Base-by-base conservation (phyloP, 2,113 vertebrate species). In the Garra rufa region DNA sequence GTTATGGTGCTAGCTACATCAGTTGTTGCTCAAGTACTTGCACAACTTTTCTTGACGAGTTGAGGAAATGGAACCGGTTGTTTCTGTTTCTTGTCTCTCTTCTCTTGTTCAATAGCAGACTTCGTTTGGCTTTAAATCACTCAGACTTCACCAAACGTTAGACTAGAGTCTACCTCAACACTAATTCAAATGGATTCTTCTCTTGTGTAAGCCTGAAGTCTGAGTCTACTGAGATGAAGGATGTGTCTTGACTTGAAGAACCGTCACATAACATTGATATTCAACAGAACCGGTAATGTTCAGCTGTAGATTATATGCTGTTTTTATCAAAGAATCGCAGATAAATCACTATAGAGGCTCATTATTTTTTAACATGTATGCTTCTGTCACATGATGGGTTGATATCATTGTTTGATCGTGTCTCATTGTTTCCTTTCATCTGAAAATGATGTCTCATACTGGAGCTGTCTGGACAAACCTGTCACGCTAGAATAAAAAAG, bases 391-490 rank as follows among this genome's bases (percentile, higher is more conserved):
- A 73, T 41, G 75, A 43, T 59, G 21, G 13, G n/a, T 41, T 59
- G 75, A 59, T 28, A 34, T 34, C 7, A 24, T 77, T 26, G 13
- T 46, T 55, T 41, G 50, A 0, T n/a, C 19, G 5, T 38, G 30
- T 59, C 19, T 77, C 21, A 14, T 4, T 38, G 10, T 14, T 14
- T 57, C 75, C 24, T 77, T 57, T 34, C 30, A 41, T 77, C 6
- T 57, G 21, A 41, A 14, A 76, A 76, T 9, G 11, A 57, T 76
- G 30, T 41, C 34, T 46, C 48, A 57, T 24, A 34, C 10, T 73
- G 26, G 21, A 73, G n/a, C n/a, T 73, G 11, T 73, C 50, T 57
- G 50, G 50, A 57, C 19, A 57, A 76, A 76, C 50, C 46, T 77
- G 75, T 77, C 3, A 15, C 7, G 19, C 28, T 13, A 57, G 74